Evolutionary conservation across 2,113 vertebrate species (phyloP).

Genomic region (Heliornis fulica): DNA sequence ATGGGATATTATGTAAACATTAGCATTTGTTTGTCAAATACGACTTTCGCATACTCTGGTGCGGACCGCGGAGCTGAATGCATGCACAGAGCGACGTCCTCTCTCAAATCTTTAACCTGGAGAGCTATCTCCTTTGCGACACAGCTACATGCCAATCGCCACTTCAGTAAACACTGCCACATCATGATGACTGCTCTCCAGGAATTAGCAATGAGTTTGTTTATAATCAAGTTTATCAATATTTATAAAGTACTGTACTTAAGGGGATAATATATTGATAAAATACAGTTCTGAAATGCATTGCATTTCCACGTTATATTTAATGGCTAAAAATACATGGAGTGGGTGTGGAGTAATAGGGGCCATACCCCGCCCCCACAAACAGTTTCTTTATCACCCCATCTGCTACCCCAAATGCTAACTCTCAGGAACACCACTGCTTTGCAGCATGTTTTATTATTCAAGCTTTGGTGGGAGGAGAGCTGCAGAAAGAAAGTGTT

Average conservation of each 20-base stretch:
- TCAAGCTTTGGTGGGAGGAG: constrained; percentile 75
- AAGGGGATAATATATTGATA: constrained; percentile 68
- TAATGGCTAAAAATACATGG: constrained; percentile 76
- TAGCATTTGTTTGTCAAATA: constrained; percentile 17
- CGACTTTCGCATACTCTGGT: background rate
- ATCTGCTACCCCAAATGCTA: constrained; percentile 83
- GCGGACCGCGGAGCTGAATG: background rate
- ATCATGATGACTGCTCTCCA: constrained; percentile 48
- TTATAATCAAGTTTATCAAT: constrained; percentile 67
- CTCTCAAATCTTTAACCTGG: background rate
- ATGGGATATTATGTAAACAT: background rate
- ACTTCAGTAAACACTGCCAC: constrained; percentile 33
- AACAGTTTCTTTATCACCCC: constrained; percentile 80
- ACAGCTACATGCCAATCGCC: constrained; percentile 11
- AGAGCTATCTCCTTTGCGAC: background rate
- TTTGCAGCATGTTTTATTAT: constrained; percentile 81
- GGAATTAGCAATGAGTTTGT: constrained; percentile 69
- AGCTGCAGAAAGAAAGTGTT: constrained; percentile 77
- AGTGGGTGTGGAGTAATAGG: constrained; percentile 69
- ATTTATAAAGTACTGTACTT: constrained; percentile 69
- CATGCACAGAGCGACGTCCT: background rate
- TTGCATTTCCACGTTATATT: constrained; percentile 72
- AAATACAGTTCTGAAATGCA: constrained; percentile 60
- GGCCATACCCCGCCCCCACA: constrained; percentile 75
- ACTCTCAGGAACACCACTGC: constrained; percentile 78